Conservation (phyloP, 2,797 vertebrate genomes). For the Sciaenops ocellatus region DNA sequence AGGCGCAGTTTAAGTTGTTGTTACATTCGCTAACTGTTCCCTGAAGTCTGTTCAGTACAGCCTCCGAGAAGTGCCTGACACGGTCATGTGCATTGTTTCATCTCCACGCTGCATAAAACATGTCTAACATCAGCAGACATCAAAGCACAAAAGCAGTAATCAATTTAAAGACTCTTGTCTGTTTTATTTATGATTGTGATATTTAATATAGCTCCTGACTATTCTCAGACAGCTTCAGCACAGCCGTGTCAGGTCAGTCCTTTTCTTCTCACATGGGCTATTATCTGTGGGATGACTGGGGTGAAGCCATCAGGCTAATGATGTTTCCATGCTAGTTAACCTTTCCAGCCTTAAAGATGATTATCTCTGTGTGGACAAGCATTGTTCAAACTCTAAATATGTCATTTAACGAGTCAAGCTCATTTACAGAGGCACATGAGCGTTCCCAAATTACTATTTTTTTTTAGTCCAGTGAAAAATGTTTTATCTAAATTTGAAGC, state of each 20-base stretch:
- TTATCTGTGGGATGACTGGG: not conserved
- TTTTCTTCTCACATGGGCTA: not conserved
- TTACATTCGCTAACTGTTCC: not conserved
- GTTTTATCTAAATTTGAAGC: not conserved
- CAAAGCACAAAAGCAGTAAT: conserved; percentile 7
- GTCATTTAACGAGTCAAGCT: not conserved
- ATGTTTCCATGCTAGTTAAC: conserved; percentile 3
- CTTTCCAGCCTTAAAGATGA: not conserved
- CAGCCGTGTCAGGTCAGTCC: not conserved
- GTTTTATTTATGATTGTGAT: not conserved
- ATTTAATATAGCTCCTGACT: not conserved
- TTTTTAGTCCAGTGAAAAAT: not conserved
- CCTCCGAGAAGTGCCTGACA: not conserved
- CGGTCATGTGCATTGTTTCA: not conserved
- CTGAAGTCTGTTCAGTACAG: not conserved
- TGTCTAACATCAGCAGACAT: conserved; percentile 35
- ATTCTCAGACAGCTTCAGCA: not conserved
- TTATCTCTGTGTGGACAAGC: not conserved
- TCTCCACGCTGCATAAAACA: conserved; percentile 4
- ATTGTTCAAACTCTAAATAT: not conserved
- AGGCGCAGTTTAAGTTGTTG: not conserved
- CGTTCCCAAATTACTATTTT: too few species aligned
- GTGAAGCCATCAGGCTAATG: not conserved
- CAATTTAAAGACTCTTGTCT: not conserved
- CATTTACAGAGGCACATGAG: not conserved